Evolutionary conservation across 2,888 invertebrate genomes (phyloP), one percentile per base, ranked within the genome.

Genomic region (Calameuta idolon): DNA sequence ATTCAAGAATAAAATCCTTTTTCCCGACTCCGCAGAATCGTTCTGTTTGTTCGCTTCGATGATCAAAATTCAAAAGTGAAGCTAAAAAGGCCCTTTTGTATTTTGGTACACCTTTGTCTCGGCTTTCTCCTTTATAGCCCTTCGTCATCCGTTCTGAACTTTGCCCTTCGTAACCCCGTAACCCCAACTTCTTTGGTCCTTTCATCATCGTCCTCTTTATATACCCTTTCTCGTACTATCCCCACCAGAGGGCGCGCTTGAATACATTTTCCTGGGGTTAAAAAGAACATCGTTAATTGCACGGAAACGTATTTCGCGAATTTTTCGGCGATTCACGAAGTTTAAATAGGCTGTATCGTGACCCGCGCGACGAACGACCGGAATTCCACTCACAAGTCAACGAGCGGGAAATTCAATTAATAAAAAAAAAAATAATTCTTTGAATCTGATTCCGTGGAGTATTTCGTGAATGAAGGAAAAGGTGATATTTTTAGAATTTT

Each of bases 221-320:
- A 12, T 34, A 71, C 71, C 71, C 71, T 9, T 71, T 15, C 31
- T 34, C 9, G 12, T 11, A 71, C 23, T 11, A 30, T 23, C 9
- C 34, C 71, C 11, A 34, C 9, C 30, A 71, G 30, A 11, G 0
- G 12, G 12, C 71, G 23, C 11, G 71, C 76, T 77, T 85, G 83
- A 85, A 85, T 85, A 85, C 84, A 84, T 82, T 84, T 85, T 74
- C 73, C 33, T 11, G 76, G 79, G 76, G 83, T 82, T 83, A 84
- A 84, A 68, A 34, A 35, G n/a, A 11, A 82, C 85, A 81, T 78
- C 77, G 81, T 83, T 85, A 85, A 85, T 85, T 85, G 84, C 83
- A 77, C 78, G 79, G 81, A 84, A 77, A 77, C 79, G 81, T 81
- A 84, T 85, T 83, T 84, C 78, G 79, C 75, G 75, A 80, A 83